Evolutionary conservation across 2,113 vertebrate genomes (phyloP), one percentile per base, ranked within the genome.

Genomic region (Rhinogobius similis): DNA sequence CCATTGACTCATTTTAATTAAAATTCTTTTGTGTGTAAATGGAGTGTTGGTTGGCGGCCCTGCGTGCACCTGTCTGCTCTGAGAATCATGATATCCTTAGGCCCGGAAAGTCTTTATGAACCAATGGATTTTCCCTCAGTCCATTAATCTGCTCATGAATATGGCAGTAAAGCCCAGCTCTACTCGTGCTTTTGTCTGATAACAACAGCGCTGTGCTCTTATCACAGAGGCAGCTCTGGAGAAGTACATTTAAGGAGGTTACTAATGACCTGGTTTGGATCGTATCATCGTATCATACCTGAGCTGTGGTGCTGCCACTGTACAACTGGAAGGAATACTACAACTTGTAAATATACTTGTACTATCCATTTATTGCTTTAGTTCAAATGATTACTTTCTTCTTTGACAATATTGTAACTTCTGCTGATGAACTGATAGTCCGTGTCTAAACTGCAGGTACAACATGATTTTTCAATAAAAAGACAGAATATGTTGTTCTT

Each of bases 161-260:
- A 62, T 59, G 36, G 20, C 52, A 59, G 23, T 70, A 72, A 73
- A 23, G 8, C 21, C 16, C 73, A 79, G 18, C 55, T 70, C 73
- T 50, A 75, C 75, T 66, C 72, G 64, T 80, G 76, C 27, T 55
- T 29, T 63, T 36, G 58, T 59, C 62, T 36, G 79, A 83, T 84
- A 79, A 73, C 59, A 72, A 68, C 52, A 46, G 44, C 32, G 46
- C 32, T 56, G 13, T 7, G 65, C 23, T 52, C 48, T 3, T n/a
- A 52, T 50, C 36, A 23, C 65, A 36, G 32, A 55, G 61, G 5
- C 70, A 52, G 41, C 43, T 70, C 69, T 53, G 68, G 43, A 24
- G 68, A 13, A 58, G 13, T 18, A n/a, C 81, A 52, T 70, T 58
- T 62, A 16, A 14, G 20, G 18, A 20, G 26, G 66, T 67, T 50